Percentiles rank a stretch among this genome's conserved stretches.
phyloP scores from a whole-genome alignment of 2,888 invertebrate genomes.

The Clitarchus hookeri region DNA sequence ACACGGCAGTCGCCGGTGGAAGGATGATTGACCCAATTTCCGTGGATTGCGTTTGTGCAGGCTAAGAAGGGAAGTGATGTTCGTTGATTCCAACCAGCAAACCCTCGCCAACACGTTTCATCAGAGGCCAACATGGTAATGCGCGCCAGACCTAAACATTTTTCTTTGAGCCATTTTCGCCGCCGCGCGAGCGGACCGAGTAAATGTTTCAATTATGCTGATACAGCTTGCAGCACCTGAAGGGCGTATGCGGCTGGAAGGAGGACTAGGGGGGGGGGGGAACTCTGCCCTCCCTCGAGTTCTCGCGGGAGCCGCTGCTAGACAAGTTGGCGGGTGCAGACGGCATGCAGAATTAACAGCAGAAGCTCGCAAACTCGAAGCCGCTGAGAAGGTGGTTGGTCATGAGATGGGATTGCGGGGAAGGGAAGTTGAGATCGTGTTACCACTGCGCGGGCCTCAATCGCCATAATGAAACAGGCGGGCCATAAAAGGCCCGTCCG shows the following conservation, averaged over 20 bases:
- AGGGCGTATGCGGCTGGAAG: not conserved
- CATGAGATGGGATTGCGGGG: not conserved
- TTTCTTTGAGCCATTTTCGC: not conserved
- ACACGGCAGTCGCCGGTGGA: no score
- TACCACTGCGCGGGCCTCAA: not conserved
- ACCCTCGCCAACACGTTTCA: no score
- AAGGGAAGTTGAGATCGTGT: not conserved
- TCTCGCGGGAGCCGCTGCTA: no score
- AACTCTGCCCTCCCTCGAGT: not conserved
- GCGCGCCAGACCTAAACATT: no score
- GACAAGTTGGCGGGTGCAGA: not conserved
- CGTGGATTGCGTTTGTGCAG: no score
- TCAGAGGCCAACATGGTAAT: no score
- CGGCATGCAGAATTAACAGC: constrained; percentile 6
- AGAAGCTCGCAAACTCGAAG: not conserved
- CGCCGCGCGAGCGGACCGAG: not conserved
- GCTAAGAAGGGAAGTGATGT: no score
- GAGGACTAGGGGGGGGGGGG: not conserved
- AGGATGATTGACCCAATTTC: no score
- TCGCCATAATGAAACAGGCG: constrained; percentile 4
- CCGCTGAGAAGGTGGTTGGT: not conserved
- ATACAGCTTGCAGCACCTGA: not conserved
- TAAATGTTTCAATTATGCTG: not conserved
- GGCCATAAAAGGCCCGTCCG: not conserved
- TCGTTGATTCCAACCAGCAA: no score